A percentile compares a stretch with the other conserved stretches of the same genome.
Evolutionary conservation across 1,140 invertebrate species (phyloP).

Genomic region (Metopolophium dirhodum): DNA sequence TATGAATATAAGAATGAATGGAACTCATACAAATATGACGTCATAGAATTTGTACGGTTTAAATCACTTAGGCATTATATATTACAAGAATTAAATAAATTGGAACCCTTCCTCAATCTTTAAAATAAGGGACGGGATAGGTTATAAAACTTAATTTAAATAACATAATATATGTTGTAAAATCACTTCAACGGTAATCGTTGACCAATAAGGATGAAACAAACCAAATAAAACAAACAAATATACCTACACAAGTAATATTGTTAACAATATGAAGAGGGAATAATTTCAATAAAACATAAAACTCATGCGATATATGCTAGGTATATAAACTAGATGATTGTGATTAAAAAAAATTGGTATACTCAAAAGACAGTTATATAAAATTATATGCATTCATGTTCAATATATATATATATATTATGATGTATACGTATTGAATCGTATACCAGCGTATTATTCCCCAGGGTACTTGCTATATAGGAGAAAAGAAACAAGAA

Average conservation of each 20-base stretch:
- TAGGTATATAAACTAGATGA: neutral
- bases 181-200: neutral
- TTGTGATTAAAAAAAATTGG: neutral
- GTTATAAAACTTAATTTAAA: neutral
- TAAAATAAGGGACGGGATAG: neutral
- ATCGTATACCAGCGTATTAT: neutral
- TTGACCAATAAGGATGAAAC: neutral
- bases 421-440: neutral
- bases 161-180: neutral
- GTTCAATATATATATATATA: neutral
- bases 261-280: neutral
- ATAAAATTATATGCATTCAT: neutral
- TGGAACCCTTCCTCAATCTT: neutral
- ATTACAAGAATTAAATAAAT: neutral
- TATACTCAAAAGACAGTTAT: neutral
- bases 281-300: neutral
- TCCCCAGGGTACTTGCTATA: neutral
- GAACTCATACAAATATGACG: constrained; percentile 18
- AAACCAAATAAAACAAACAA: neutral
- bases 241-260: neutral
- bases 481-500: constrained; percentile 32
- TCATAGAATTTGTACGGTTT: neutral
- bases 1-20: neutral
- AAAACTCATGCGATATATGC: neutral
- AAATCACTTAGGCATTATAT: neutral